Conservation (phyloP, 2,888 invertebrate species). For the Acronicta alni region DNA sequence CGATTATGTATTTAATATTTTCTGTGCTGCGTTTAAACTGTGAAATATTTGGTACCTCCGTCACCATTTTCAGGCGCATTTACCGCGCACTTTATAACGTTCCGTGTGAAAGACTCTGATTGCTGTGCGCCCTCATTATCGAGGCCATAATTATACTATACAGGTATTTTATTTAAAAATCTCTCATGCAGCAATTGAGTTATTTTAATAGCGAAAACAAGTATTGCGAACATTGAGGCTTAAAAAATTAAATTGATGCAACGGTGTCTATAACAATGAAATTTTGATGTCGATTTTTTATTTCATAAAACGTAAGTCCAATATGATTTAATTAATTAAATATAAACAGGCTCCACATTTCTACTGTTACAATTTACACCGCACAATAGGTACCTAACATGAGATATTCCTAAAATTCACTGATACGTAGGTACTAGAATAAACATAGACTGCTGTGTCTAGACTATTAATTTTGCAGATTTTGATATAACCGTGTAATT, state of each 20-base stretch:
- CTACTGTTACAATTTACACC: too few species aligned
- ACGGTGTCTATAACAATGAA: too few species aligned
- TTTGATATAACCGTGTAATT: constrained; percentile 15
- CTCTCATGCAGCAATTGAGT: constrained; percentile 3
- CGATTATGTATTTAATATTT: constrained; percentile 45
- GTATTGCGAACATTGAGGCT: too few species aligned
- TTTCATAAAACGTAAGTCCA: too few species aligned
- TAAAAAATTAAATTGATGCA: too few species aligned
- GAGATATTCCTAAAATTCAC: too few species aligned
- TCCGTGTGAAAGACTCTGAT: constrained; percentile 43
- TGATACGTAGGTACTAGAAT: background rate
- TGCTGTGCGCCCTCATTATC: constrained; percentile 46
- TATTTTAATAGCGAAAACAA: background rate
- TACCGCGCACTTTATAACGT: constrained; percentile 40
- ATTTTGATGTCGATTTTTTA: too few species aligned
- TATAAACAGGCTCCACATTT: too few species aligned
- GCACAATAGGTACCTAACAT: too few species aligned
- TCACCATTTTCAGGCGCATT: constrained; percentile 50
- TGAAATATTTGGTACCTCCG: constrained; percentile 47
- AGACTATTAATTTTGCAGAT: background rate
- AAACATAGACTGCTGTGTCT: too few species aligned
- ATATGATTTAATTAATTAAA: too few species aligned
- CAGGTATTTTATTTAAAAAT: constrained; percentile 15
- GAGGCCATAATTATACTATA: constrained; percentile 14
- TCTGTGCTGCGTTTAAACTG: constrained; percentile 39